These are phyloP conservation scores for Cisticola juncidis DNA, from an alignment of 2,113 vertebrate species.

Conservation along the genomic window DNA sequence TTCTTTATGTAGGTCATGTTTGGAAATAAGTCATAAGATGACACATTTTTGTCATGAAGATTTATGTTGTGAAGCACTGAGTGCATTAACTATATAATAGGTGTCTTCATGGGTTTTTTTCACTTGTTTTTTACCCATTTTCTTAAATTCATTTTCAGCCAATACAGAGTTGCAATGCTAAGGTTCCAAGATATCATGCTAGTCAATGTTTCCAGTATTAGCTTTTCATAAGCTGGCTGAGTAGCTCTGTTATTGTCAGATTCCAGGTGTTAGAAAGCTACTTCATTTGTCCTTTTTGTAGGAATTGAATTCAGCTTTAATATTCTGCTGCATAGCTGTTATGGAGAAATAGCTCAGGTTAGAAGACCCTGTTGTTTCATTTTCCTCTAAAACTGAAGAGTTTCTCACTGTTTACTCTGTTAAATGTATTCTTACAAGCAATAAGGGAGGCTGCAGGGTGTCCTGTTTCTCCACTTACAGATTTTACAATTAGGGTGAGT, in stretches of 20 bases:
- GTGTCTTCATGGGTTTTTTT: not conserved
- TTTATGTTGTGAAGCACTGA: not conserved
- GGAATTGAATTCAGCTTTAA: not conserved
- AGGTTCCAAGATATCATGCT: not conserved
- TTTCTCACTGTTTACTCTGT: slow-evolving; percentile 15
- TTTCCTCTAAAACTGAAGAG: slow-evolving; percentile 13
- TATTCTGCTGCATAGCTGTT: not conserved
- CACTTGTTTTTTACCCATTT: not conserved
- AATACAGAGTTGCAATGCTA: not conserved
- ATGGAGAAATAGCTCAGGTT: not conserved
- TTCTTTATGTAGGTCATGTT: not conserved
- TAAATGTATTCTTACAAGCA: not conserved
- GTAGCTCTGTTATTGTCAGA: not conserved
- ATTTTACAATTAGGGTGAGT: slow-evolving; percentile 27
- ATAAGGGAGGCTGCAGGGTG: not conserved
- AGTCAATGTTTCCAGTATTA: not conserved
- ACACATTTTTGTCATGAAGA: not conserved
- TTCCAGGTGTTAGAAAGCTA: not conserved
- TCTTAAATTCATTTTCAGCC: not conserved
- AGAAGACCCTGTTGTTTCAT: not conserved
- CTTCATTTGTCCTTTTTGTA: slow-evolving; percentile 10
- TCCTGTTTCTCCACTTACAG: slow-evolving; percentile 11
- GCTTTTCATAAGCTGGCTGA: not conserved
- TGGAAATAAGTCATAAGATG: not conserved
- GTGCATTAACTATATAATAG: not conserved